Evolutionary conservation across 2,113 vertebrate species (phyloP), one percentile per base, ranked within the genome.

Genomic region (Micronycteris hirsuta): DNA sequence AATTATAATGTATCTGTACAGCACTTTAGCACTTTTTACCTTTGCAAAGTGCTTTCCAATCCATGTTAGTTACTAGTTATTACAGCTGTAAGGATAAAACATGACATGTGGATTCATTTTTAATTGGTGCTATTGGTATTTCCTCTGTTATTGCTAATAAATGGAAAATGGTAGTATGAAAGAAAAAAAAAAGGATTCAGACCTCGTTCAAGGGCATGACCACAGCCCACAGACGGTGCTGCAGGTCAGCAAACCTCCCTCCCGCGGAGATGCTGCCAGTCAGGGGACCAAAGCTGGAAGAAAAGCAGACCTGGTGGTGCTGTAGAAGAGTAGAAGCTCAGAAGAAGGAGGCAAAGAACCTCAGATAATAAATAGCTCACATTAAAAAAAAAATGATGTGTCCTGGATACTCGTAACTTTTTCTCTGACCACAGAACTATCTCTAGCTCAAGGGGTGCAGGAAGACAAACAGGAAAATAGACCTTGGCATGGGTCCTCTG

Each of bases 41-140:
- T 96, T 96, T 95, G 92, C 54, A 70, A 97, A 98, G 97, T 97
- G 97, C 97, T 97, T 97, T 98, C 95, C 96, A 97, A 87, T 96
- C 96, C 96, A 89, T 98, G 97, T 98, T 97, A 98, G 97, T 97
- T 98, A 96, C 96, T 97, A 98, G 97, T 97, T 96, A 98, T 92
- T 97, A 97, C 97, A 98, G 97, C 97, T 98, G 97, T 98, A 97
- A 98, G 96, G 96, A 97, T 96, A 97, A 97, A 97, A 96, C 95
- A 95, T 93, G 3, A 93, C 97, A 92, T 97, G 96, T 97, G 96
- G 94, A 96, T 97, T 98, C 96, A 97, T 98, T 98, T 98, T 97
- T 97, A 95, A 97, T 97, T 98, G 97, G 97, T 98, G 97, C 97
- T 98, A 97, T 94, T 98, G 97, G 97, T 98, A 97, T 98, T 98